Evolutionary conservation across 2,113 vertebrate species (phyloP).

Genomic region (Grammomys surdaster): DNA sequence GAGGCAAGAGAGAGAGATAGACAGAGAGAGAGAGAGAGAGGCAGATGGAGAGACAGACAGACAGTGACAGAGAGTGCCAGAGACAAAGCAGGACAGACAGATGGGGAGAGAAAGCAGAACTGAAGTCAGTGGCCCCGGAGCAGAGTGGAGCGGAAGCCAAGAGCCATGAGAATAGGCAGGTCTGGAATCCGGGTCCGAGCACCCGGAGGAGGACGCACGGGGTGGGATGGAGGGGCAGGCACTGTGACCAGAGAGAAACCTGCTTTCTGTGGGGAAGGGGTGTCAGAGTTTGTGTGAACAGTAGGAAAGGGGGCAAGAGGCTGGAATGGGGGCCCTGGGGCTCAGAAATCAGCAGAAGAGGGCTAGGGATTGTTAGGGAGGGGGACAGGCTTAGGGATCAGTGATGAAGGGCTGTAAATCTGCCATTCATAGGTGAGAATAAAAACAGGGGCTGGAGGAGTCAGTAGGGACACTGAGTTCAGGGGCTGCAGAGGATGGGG

Average conservation of each 20-base stretch:
- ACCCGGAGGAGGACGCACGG: slow-evolving; percentile 52
- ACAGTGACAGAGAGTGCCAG: slow-evolving; percentile 71
- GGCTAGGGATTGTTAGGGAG: background rate
- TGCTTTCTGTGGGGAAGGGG: background rate
- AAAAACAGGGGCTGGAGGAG: background rate
- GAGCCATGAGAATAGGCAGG: slow-evolving; percentile 78
- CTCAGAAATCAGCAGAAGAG: background rate
- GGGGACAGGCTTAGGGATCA: background rate
- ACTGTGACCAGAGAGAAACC: slow-evolving; percentile 11
- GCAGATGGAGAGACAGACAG: slow-evolving; percentile 56
- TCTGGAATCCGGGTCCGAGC: slow-evolving; percentile 68
- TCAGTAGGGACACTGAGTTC: background rate
- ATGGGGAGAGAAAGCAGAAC: slow-evolving; percentile 85
- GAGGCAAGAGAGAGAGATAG: slow-evolving; percentile 70
- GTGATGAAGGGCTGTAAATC: background rate
- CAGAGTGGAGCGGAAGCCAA: slow-evolving; percentile 81
- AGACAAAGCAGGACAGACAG: slow-evolving; percentile 83
- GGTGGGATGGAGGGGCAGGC: background rate
- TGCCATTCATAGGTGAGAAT: background rate
- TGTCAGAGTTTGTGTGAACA: slow-evolving; percentile 36
- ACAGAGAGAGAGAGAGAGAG: slow-evolving; percentile 38
- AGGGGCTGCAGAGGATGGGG: background rate
- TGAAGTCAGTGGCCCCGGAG: slow-evolving; percentile 83
- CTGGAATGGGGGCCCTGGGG: background rate
- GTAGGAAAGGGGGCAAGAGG: background rate